Evolutionary conservation across 2,888 invertebrate genomes (phyloP).

Genomic region (Entomobrya proxima): DNA sequence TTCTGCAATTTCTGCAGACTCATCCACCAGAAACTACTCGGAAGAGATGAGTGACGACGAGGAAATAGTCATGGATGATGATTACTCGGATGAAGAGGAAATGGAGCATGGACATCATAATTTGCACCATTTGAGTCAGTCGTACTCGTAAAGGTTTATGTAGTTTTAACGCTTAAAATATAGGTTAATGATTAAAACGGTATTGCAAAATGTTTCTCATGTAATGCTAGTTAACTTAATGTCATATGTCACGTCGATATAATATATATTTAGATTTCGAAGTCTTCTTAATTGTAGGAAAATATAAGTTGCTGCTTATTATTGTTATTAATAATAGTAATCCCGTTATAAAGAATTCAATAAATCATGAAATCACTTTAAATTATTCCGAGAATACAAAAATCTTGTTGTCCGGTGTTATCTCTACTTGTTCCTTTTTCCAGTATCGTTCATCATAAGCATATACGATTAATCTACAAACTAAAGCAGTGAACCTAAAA

Average conservation of each 20-base stretch:
- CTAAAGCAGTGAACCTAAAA: too few species aligned
- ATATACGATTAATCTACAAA: too few species aligned
- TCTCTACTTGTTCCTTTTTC: too few species aligned
- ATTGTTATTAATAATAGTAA: neutral
- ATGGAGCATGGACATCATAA: slow-evolving; percentile 31
- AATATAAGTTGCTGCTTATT: neutral
- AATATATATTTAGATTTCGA: neutral
- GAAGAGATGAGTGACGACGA: slow-evolving; percentile 72
- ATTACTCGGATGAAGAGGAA: slow-evolving; percentile 72
- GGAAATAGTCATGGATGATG: slow-evolving; percentile 74
- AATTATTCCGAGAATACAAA: neutral
- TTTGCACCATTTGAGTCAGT: slow-evolving; percentile 31
- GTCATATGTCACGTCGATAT: slow-evolving; percentile 14
- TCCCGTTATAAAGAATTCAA: neutral
- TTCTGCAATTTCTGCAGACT: slow-evolving; percentile 72
- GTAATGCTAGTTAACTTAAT: neutral
- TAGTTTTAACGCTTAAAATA: neutral
- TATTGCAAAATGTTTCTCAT: neutral
- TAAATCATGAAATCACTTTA: neutral
- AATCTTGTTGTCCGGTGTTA: too few species aligned
- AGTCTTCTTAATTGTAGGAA: neutral
- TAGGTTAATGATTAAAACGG: neutral
- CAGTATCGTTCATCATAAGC: too few species aligned
- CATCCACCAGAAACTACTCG: slow-evolving; percentile 72
- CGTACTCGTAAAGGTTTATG: slow-evolving; percentile 29